Evolutionary conservation across 1,140 invertebrate species (phyloP).

Genomic region (Aphelinus atriplicis): DNA sequence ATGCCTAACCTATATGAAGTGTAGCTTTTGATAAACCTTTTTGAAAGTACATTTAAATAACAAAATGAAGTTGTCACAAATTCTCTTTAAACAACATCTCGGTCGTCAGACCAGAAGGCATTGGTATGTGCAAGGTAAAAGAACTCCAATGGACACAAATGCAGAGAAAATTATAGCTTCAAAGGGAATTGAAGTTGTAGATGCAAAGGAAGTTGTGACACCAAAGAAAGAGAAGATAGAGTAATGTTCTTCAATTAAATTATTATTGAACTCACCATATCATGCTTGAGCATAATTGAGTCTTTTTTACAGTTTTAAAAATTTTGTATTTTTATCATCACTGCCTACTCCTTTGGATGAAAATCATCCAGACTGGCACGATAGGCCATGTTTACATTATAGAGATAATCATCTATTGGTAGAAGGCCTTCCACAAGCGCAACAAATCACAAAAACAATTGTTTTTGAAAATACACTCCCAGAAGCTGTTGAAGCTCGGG

Average conservation of each 20-base stretch:
- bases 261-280: slow-evolving; percentile 55
- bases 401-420: slow-evolving; percentile 73
- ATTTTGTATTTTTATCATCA: too few species aligned
- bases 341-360: slow-evolving; percentile 58
- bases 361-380: slow-evolving; percentile 74
- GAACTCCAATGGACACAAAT: slow-evolving; percentile 65
- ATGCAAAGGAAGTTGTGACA: slow-evolving; percentile 65
- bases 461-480: slow-evolving; percentile 72
- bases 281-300: too few species aligned
- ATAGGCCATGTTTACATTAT: slow-evolving; percentile 69
- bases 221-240: too few species aligned
- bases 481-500: slow-evolving; percentile 62
- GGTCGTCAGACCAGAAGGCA: slow-evolving; percentile 74
- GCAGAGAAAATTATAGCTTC: slow-evolving; percentile 65
- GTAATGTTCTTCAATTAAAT: too few species aligned
- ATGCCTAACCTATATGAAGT: too few species aligned
- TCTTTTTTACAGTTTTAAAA: too few species aligned
- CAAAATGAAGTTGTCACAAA: slow-evolving; percentile 72
- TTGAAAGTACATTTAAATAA: background rate
- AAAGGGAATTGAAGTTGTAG: slow-evolving; percentile 66
- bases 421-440: slow-evolving; percentile 77
- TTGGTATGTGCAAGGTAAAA: slow-evolving; percentile 73
- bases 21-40: too few species aligned
- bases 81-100: slow-evolving; percentile 73
- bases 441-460: slow-evolving; percentile 79